Conservation (phyloP, 92 coral and sea anemone genomes). For the Epizoanthus stellaris region DNA sequence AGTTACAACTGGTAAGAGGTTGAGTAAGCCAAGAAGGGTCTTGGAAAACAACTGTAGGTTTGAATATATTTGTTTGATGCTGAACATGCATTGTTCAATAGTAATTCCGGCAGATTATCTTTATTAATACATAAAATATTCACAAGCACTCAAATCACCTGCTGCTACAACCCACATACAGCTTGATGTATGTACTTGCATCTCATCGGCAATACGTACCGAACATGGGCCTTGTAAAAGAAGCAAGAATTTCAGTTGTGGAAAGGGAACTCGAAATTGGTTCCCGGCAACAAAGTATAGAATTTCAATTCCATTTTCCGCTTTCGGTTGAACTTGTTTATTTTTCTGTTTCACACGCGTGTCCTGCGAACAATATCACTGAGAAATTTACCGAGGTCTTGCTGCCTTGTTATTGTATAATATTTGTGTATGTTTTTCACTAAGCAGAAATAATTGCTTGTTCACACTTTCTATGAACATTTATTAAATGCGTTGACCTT, state of each 20-base stretch:
- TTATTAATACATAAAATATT: constrained; percentile 22
- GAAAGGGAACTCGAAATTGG: not conserved
- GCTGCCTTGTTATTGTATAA: not conserved
- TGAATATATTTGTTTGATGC: constrained; percentile 9
- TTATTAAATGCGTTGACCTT: not conserved
- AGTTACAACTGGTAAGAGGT: not conserved
- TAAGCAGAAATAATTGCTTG: not conserved
- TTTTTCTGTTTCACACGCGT: not conserved
- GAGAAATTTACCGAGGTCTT: not conserved
- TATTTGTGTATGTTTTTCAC: not conserved
- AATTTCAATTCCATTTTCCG: not conserved
- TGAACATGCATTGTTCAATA: constrained; percentile 14
- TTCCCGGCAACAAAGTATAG: not conserved
- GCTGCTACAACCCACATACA: not conserved
- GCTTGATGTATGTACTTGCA: not conserved
- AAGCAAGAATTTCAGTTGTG: not conserved
- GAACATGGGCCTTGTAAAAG: not conserved
- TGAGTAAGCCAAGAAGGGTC: not conserved
- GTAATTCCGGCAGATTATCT: constrained; percentile 31
- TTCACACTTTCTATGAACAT: not conserved
- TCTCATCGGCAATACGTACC: not conserved
- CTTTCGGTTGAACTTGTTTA: not conserved
- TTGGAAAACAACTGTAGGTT: constrained; percentile 29
- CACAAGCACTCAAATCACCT: constrained; percentile 1
- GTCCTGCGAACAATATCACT: not conserved